Evolutionary conservation across 2,113 vertebrate genomes (phyloP).

Genomic region (Sciurus niger): DNA sequence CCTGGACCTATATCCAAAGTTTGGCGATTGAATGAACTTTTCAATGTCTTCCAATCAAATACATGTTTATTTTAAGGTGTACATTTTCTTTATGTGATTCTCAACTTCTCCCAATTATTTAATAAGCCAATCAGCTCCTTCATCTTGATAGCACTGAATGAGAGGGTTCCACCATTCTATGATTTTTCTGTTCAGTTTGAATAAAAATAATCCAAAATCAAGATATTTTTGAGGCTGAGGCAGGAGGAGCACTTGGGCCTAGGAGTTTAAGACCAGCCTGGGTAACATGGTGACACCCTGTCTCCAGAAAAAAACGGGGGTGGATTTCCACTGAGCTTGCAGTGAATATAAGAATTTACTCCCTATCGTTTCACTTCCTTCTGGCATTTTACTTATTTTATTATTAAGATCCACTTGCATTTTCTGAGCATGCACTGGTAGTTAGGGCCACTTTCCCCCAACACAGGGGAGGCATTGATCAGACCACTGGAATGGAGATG

Average conservation of each 20-base stretch:
- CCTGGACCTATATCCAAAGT: neutral
- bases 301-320: neutral
- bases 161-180: neutral
- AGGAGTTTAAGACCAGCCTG: neutral
- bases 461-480: neutral
- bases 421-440: neutral
- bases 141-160: neutral
- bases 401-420: neutral
- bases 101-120: neutral
- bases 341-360: neutral
- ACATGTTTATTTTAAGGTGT: neutral
- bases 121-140: neutral
- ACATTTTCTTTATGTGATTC: constrained; percentile 30
- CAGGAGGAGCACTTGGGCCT: neutral
- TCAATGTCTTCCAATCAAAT: neutral
- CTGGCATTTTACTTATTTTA: constrained; percentile 4
- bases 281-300: neutral
- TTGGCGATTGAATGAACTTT: neutral
- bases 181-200: neutral
- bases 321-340: neutral
- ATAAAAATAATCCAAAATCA: constrained; percentile 53
- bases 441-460: neutral
- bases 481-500: neutral
- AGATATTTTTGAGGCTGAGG: neutral
- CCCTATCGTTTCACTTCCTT: neutral